Evolutionary conservation across 2,888 invertebrate genomes (phyloP).

Genomic region (Eutolmus rufibarbis): DNA sequence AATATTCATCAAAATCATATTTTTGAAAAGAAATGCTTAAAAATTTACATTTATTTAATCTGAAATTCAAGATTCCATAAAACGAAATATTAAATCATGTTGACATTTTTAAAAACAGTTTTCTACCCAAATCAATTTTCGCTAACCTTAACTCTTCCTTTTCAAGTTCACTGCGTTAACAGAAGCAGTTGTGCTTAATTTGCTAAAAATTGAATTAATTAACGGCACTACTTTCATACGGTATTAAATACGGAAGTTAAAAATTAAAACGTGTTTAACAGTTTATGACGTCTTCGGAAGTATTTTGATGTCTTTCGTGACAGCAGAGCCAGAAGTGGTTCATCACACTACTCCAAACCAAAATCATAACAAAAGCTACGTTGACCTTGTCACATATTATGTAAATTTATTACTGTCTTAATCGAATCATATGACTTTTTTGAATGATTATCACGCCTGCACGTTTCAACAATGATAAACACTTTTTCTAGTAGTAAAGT

Average conservation of each 20-base stretch:
- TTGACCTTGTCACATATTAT: not conserved
- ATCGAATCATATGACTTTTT: not conserved
- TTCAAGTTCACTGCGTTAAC: not conserved
- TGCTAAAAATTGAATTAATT: not conserved
- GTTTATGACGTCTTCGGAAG: not conserved
- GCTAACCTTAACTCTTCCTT: not conserved
- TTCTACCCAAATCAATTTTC: not conserved
- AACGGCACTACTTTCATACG: not conserved
- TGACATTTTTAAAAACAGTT: not conserved
- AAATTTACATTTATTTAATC: too few species aligned
- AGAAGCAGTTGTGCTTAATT: not conserved
- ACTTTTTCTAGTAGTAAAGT: not conserved
- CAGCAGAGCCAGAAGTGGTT: not conserved
- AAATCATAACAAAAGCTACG: not conserved
- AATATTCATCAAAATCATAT: too few species aligned
- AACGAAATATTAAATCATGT: not conserved
- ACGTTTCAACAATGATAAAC: not conserved
- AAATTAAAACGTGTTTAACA: not conserved
- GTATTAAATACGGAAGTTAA: not conserved
- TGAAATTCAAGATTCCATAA: not conserved
- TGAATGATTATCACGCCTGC: not conserved
- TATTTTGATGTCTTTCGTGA: not conserved
- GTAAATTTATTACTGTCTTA: not conserved
- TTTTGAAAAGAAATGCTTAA: too few species aligned
- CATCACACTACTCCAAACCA: not conserved